A percentile compares a stretch with the other conserved stretches of the same genome.
Conservation (phyloP, 2,888 invertebrate genomes). For the Tyria jacobaeae region DNA sequence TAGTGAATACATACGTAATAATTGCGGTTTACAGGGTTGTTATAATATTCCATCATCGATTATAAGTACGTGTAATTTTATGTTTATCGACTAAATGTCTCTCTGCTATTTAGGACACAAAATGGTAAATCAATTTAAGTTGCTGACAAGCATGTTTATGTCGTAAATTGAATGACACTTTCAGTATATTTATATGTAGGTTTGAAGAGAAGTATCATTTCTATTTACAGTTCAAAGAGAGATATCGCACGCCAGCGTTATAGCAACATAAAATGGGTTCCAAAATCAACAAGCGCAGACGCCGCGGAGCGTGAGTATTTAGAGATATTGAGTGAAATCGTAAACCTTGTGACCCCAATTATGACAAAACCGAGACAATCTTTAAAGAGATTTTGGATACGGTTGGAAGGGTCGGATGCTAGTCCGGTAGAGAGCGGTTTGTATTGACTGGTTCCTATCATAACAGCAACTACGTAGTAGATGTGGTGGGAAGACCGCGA, state of each 20-base stretch:
- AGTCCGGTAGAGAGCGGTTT: slow-evolving; percentile 17
- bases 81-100: slow-evolving; percentile 13
- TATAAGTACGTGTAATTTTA: slow-evolving; percentile 26
- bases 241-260: slow-evolving; percentile 57
- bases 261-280: slow-evolving; percentile 62
- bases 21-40: slow-evolving; percentile 37
- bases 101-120: slow-evolving; percentile 34
- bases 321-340: slow-evolving; percentile 74
- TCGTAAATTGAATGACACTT: slow-evolving; percentile 17
- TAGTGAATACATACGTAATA: slow-evolving; percentile 31
- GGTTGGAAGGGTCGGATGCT: slow-evolving; percentile 54
- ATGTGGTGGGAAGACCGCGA: slow-evolving; percentile 59
- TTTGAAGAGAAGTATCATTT: slow-evolving; percentile 48
- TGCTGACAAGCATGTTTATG: slow-evolving; percentile 65
- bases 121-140: slow-evolving; percentile 59
- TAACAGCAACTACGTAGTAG: slow-evolving; percentile 41
- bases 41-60: slow-evolving; percentile 33
- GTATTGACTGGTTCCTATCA: slow-evolving; percentile 18
- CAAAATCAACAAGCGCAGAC: slow-evolving; percentile 69
- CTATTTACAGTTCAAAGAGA: slow-evolving; percentile 50
- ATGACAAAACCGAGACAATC: slow-evolving; percentile 59
- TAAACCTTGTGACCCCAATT: slow-evolving; percentile 77
- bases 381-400: slow-evolving; percentile 40
- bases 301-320: slow-evolving; percentile 59
- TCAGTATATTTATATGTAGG: neutral